phyloP scores from a whole-genome alignment of 1,140 invertebrate genomes.

The Odontomachus brunneus region DNA sequence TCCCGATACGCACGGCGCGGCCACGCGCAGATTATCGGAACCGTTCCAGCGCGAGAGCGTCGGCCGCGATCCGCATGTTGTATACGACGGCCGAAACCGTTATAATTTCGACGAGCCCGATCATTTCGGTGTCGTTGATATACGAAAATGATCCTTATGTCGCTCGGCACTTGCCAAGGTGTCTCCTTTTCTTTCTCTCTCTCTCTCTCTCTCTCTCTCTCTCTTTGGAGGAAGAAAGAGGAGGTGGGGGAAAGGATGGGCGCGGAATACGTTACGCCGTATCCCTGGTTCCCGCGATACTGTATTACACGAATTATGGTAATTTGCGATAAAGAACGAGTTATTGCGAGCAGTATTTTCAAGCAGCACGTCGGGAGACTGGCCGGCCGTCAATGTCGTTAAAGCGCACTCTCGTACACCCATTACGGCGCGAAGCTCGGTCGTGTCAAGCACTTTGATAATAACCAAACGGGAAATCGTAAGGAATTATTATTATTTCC shows the following conservation, averaged over 20 bases:
- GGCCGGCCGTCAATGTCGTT: slow-evolving; percentile 22
- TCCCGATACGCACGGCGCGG: slow-evolving; percentile 48
- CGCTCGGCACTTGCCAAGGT: slow-evolving; percentile 1
- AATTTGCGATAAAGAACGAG: slow-evolving; percentile 49
- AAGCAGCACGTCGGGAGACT: background rate
- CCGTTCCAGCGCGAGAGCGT: slow-evolving; percentile 19
- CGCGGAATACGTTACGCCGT: slow-evolving; percentile 32
- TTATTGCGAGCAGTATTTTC: slow-evolving; percentile 33
- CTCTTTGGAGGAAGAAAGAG: too few species aligned
- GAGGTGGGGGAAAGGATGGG: background rate
- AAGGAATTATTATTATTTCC: background rate
- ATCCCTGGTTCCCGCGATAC: slow-evolving; percentile 24
- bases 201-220: too few species aligned
- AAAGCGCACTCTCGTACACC: background rate
- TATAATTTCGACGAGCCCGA: slow-evolving; percentile 35
- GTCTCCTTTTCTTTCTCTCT: background rate
- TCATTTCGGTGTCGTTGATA: slow-evolving; percentile 42
- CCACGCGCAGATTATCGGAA: slow-evolving; percentile 61
- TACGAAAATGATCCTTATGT: slow-evolving; percentile 31
- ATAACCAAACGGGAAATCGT: background rate
- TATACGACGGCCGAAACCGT: background rate
- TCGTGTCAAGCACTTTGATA: slow-evolving; percentile 6
- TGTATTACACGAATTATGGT: slow-evolving; percentile 49
- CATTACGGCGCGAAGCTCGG: background rate
- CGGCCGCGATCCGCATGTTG: background rate